Conservation (phyloP, 2,888 invertebrate genomes). For the Oscheius sp. region DNA sequence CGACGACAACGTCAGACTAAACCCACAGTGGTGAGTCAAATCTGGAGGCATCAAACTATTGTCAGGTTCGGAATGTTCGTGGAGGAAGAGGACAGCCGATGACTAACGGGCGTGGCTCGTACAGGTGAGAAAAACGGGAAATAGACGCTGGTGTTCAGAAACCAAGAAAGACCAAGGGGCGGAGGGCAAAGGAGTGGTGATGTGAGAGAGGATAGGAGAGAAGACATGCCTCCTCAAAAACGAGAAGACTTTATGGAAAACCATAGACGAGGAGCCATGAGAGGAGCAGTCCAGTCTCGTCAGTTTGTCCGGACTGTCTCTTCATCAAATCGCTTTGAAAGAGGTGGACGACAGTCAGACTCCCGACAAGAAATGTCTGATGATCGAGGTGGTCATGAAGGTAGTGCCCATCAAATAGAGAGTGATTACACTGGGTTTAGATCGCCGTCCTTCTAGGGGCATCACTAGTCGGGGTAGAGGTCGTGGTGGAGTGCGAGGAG, state of each 20-base stretch:
- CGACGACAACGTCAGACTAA: conserved; percentile 4
- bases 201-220: conserved; percentile 2
- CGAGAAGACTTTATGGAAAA: conserved; percentile 31
- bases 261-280: conserved; percentile 31
- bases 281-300: conserved; percentile 25
- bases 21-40: not conserved
- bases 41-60: not conserved
- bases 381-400: not conserved
- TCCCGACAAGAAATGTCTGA: not conserved
- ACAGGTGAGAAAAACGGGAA: not conserved
- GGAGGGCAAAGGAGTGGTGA: not conserved
- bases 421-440: not conserved
- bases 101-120: not conserved
- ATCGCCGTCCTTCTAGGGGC: conserved; percentile 16
- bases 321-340: conserved; percentile 7
- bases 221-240: not conserved
- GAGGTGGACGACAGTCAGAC: conserved; percentile 2
- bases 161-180: conserved; percentile 11
- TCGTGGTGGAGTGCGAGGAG: conserved; percentile 5
- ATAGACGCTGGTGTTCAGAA: not conserved
- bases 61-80: conserved; percentile 34
- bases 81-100: conserved; percentile 14
- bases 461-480: not conserved
- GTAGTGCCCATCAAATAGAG: not conserved
- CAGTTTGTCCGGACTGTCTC: conserved; percentile 22